Percentiles rank a stretch among this genome's conserved stretches.
Conservation (phyloP, 2,113 vertebrate species). For the Pachypanchax playfairii region DNA sequence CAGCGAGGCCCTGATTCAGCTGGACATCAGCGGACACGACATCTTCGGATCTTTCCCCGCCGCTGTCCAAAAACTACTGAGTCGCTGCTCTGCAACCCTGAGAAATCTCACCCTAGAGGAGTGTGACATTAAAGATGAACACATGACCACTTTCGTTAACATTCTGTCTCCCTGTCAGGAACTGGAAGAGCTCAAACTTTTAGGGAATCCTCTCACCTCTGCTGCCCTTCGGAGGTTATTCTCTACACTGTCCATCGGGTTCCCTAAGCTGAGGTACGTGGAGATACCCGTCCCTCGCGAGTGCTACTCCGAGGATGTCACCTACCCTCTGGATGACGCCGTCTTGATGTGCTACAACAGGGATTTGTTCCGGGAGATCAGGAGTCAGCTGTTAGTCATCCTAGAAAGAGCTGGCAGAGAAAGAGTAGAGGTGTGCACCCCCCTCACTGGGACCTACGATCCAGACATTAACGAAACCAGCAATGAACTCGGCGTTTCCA, state of each 20-base stretch:
- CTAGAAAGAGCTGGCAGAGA: conserved; percentile 81
- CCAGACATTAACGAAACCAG: conserved; percentile 90
- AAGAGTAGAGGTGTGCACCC: conserved; percentile 84
- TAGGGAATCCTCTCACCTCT: conserved; percentile 89
- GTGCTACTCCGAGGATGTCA: conserved; percentile 84
- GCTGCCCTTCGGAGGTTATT: conserved; percentile 82
- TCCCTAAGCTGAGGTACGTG: conserved; percentile 83
- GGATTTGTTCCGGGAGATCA: conserved; percentile 80
- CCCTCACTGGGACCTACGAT: conserved; percentile 87
- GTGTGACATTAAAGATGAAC: conserved; percentile 84
- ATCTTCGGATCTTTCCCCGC: conserved; percentile 82
- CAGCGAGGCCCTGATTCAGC: conserved; percentile 80
- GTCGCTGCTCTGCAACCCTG: conserved; percentile 81
- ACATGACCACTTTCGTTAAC: conserved; percentile 78
- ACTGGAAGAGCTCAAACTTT: conserved; percentile 86
- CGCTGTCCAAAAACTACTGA: conserved; percentile 86
- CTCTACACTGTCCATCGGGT: conserved; percentile 70
- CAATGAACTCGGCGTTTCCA: conserved; percentile 86
- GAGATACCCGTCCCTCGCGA: conserved; percentile 92
- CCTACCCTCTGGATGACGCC: conserved; percentile 87
- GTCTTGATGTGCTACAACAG: conserved; percentile 81
- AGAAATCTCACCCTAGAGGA: conserved; percentile 86
- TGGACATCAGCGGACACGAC: conserved; percentile 91
- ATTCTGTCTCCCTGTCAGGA: conserved; percentile 81
- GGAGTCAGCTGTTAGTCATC: conserved; percentile 80